phyloP scores from a whole-genome alignment of 2,888 invertebrate genomes.

The Chalcis sispes region DNA sequence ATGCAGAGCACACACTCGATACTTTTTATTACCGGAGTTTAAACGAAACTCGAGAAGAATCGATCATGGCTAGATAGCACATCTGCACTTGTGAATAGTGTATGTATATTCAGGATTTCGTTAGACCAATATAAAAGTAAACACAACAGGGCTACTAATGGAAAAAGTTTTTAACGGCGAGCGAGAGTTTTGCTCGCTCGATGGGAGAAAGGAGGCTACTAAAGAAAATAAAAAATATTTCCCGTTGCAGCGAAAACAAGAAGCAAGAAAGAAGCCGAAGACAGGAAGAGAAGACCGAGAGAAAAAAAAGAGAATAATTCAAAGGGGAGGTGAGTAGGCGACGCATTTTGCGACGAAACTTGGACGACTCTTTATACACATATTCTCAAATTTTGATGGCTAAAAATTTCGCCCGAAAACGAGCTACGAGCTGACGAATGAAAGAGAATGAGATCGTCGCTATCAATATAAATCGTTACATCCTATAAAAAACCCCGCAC shows the following conservation, averaged over 20 bases:
- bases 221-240: not conserved
- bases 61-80: slow-evolving; percentile 2
- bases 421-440: too few species aligned
- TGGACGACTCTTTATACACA: too few species aligned
- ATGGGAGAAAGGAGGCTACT: not conserved
- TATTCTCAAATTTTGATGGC: too few species aligned
- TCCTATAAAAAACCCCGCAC: too few species aligned
- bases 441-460: too few species aligned
- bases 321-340: not conserved
- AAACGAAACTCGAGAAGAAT: not conserved
- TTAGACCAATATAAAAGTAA: slow-evolving; percentile 39
- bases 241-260: not conserved
- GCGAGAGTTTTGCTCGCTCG: slow-evolving; percentile 6
- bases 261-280: not conserved
- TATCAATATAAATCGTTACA: too few species aligned
- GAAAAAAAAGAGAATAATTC: not conserved
- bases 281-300: not conserved
- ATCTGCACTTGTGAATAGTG: slow-evolving; percentile 14
- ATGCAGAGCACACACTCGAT: not conserved
- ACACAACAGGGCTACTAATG: slow-evolving; percentile 53
- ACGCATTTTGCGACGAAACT: not conserved
- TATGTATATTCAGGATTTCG: slow-evolving; percentile 6
- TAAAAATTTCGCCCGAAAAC: too few species aligned
- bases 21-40: not conserved
- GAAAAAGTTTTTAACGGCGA: slow-evolving; percentile 55